Evolutionary conservation across 2,113 vertebrate species (phyloP), one percentile per base, ranked within the genome.

Genomic region (Bubalus kerabau): DNA sequence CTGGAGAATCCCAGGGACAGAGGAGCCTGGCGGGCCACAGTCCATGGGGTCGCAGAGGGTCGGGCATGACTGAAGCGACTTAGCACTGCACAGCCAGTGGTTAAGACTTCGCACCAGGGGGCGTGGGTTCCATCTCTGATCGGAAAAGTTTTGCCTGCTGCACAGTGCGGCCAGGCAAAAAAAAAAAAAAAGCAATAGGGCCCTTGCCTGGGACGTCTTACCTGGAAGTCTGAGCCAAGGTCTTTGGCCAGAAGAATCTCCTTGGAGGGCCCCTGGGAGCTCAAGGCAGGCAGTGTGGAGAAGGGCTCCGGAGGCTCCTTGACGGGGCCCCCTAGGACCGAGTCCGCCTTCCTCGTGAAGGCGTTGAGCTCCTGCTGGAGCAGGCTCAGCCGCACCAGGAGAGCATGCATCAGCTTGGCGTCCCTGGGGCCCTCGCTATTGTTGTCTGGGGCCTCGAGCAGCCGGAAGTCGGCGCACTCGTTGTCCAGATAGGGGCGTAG

Each of bases 291-390:
- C 62, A 97, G 90, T 7, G 98, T 97, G 0, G 98, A 96, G 19
- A 98, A 98, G 1, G 98, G 98, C 87, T 99, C 99, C 0, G 94
- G 94, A 89, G 98, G 98, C 95, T 99, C 99, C 97, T 98, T 99
- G 97, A 92, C 97, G 7, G 98, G 50, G 15, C 99, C 87, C 0
- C 98, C 99, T 2, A 99, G 98, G 56, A 90, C 96, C 0, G 32
- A 48, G 62, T 99, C 99, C 0, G 99, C 99, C 97, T 98, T 99
- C 97, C 99, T 99, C 23, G 99, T 98, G 43, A 99, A 99, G 97
- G 98, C 98, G 91, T 99, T 99, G 54, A 99, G 98, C 97, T 99
- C 99, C 92, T 99, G 98, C 98, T 99, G 99, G 3, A 99, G 98
- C 87, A 99, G 98, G 4, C 99, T 99, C 71, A 99, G 99, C 81